These are phyloP conservation scores for Uropetala carovei DNA, from an alignment of 2,888 invertebrate genomes.

Conservation along the genomic window DNA sequence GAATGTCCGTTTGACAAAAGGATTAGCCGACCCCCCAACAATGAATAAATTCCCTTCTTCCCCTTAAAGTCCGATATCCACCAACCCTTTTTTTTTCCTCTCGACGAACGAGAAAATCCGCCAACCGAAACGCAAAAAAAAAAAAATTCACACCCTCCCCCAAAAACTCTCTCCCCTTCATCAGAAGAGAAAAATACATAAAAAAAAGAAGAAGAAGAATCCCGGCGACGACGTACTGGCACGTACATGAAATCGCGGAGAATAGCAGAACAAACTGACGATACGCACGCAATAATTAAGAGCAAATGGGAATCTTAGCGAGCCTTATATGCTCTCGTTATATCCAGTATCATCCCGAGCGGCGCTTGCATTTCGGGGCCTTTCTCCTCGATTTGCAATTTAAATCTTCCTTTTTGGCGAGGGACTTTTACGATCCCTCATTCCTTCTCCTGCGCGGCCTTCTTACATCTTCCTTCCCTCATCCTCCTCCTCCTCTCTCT, in stretches of 20 bases:
- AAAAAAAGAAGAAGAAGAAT: background rate
- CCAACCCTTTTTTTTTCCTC: no score
- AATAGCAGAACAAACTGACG: slow-evolving; percentile 38
- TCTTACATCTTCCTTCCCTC: background rate
- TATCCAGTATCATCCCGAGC: slow-evolving; percentile 38
- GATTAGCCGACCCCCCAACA: no score
- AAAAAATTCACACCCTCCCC: no score
- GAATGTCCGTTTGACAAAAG: no score
- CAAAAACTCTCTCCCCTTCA: no score
- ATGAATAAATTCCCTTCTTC: no score
- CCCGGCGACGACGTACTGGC: background rate
- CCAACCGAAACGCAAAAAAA: no score
- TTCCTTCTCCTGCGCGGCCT: slow-evolving; percentile 10
- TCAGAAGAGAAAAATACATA: background rate
- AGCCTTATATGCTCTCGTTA: slow-evolving; percentile 37
- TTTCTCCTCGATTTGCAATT: slow-evolving; percentile 60
- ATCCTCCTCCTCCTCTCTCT: background rate
- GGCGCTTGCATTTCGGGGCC: background rate
- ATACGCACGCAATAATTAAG: slow-evolving; percentile 61
- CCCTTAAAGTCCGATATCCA: no score
- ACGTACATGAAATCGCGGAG: slow-evolving; percentile 27
- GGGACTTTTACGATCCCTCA: background rate
- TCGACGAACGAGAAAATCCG: no score
- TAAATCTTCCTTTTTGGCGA: slow-evolving; percentile 33
- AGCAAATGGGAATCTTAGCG: slow-evolving; percentile 46